Evolutionary conservation across 1,140 invertebrate species (phyloP).

Genomic region (Calosoma granatense): DNA sequence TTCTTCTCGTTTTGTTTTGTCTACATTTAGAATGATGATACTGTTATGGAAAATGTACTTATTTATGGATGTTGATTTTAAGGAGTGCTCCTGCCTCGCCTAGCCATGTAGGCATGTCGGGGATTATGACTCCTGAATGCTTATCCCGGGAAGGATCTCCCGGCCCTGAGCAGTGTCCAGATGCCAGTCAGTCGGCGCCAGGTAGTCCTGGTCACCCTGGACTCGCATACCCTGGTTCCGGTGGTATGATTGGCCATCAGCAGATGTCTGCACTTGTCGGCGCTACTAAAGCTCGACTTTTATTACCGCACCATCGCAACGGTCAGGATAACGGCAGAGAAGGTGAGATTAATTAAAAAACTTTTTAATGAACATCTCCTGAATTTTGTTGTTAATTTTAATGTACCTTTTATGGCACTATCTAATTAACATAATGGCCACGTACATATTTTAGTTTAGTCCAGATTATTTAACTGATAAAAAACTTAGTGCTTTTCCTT

Average conservation of each 20-base stretch:
- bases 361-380: not conserved
- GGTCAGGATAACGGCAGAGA: slow-evolving; percentile 23
- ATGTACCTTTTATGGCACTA: not conserved
- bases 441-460: not conserved
- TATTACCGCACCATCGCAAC: slow-evolving; percentile 27
- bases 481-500: too few species aligned
- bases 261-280: slow-evolving; percentile 36
- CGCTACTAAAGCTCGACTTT: slow-evolving; percentile 35
- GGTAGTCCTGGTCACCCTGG: slow-evolving; percentile 37
- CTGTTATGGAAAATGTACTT: too few species aligned
- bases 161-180: slow-evolving; percentile 51
- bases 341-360: slow-evolving; percentile 21
- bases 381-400: not conserved
- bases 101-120: slow-evolving; percentile 75
- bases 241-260: slow-evolving; percentile 33
- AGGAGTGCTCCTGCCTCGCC: slow-evolving; percentile 90
- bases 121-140: slow-evolving; percentile 79
- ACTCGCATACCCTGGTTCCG: slow-evolving; percentile 25
- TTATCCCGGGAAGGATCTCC: slow-evolving; percentile 76
- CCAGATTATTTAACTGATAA: too few species aligned
- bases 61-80: too few species aligned
- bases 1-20: too few species aligned
- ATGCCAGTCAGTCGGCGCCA: slow-evolving; percentile 58
- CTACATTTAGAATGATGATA: too few species aligned
- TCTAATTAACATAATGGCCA: not conserved